Conservation (phyloP, 2,888 invertebrate genomes). For the Falcaria lacertinaria region DNA sequence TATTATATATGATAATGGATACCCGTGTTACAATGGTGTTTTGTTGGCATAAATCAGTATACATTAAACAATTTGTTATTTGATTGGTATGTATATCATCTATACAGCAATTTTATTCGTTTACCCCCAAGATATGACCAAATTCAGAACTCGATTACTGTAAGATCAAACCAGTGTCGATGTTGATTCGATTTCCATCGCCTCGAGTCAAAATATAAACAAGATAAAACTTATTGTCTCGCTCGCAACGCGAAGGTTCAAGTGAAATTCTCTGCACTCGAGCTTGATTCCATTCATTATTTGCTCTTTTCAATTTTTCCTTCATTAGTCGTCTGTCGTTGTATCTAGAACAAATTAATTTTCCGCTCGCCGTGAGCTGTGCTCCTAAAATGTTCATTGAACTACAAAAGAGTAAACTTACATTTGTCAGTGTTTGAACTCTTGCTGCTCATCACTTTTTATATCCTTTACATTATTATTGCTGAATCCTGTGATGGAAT, state of each 20-base stretch:
- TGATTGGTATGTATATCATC: too few relatives aligned
- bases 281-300: slow-evolving; percentile 25
- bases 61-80: too few relatives aligned
- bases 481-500: too few relatives aligned
- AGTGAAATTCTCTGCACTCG: slow-evolving; percentile 45
- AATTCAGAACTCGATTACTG: background rate
- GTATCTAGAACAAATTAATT: background rate
- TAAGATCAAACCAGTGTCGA: slow-evolving; percentile 11
- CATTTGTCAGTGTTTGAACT: background rate
- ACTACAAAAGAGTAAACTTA: background rate
- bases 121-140: too few relatives aligned
- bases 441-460: too few relatives aligned
- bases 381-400: background rate
- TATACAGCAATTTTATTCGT: too few relatives aligned
- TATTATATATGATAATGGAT: too few relatives aligned
- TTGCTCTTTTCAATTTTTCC: slow-evolving; percentile 26
- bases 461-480: too few relatives aligned
- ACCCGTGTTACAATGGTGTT: too few relatives aligned
- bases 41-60: too few relatives aligned
- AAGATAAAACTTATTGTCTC: slow-evolving; percentile 51
- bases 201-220: slow-evolving; percentile 40
- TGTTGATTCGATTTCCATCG: slow-evolving; percentile 19
- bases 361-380: background rate
- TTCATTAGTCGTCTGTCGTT: slow-evolving; percentile 12
- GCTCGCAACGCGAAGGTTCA: slow-evolving; percentile 38